Evolutionary conservation across 2,888 invertebrate species (phyloP).

Genomic region (Sinodicranocentrus sp.): DNA sequence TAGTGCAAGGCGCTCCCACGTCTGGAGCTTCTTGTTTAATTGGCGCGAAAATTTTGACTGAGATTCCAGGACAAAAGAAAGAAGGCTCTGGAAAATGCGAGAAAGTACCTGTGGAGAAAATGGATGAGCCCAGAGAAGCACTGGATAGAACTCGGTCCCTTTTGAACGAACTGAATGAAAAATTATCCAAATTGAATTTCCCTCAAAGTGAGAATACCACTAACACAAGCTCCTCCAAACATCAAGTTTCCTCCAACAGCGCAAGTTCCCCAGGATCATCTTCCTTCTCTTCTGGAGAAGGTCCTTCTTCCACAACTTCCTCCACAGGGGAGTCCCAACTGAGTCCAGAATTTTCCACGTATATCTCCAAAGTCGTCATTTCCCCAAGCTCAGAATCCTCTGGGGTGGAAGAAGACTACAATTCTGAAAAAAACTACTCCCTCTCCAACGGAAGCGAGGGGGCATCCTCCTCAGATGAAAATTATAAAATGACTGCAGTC

Average conservation of each 20-base stretch:
- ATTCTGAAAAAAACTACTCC: constrained; percentile 75
- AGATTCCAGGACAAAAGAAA: no score
- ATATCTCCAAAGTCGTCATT: constrained; percentile 73
- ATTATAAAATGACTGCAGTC: constrained; percentile 64
- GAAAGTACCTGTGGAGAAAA: no score
- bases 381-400: constrained; percentile 73
- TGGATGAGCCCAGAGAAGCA: not conserved
- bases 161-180: constrained; percentile 75
- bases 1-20: constrained; percentile 27
- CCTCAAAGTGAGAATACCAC: not conserved
- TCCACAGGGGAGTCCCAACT: constrained; percentile 7
- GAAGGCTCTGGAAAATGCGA: no score
- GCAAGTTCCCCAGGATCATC: not conserved
- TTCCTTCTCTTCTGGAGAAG: not conserved
- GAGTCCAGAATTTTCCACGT: constrained; percentile 67
- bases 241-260: not conserved
- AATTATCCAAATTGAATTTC: constrained; percentile 73
- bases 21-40: no score
- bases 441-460: constrained; percentile 68
- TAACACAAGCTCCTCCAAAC: not conserved
- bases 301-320: not conserved
- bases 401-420: constrained; percentile 76
- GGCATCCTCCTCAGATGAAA: constrained; percentile 60
- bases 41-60: no score
- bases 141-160: constrained; percentile 71